Evolutionary conservation across 2,888 invertebrate genomes (phyloP).

Genomic region (Torymus auratus): DNA sequence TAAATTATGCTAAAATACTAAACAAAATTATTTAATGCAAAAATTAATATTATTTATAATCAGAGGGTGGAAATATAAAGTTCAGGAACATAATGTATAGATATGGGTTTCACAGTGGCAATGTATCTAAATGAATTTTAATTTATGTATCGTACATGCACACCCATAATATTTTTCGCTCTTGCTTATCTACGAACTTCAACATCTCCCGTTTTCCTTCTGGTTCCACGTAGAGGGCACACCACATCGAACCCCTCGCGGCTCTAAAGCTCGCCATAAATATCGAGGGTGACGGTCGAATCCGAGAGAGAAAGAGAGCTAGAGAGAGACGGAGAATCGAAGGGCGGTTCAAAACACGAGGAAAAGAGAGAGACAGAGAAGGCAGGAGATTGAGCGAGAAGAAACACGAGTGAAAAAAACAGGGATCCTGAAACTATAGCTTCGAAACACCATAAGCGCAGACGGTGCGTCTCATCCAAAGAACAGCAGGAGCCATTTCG

Average conservation of each 20-base stretch:
- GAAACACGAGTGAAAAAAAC: conserved; percentile 5
- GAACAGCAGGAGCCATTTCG: conserved; percentile 1
- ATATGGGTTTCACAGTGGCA: too few relatives aligned
- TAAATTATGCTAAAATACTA: too few relatives aligned
- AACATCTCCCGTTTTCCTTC: conserved; percentile 40
- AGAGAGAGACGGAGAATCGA: conserved; percentile 4
- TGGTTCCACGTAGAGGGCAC: conserved; percentile 38
- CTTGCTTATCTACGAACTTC: conserved; percentile 40
- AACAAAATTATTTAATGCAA: too few relatives aligned
- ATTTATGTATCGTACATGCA: too few relatives aligned
- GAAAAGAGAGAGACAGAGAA: conserved; percentile 6
- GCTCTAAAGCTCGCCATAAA: conserved; percentile 74
- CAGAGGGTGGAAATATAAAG: too few relatives aligned
- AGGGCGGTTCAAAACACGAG: conserved; percentile 43
- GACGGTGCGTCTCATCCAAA: conserved; percentile 22
- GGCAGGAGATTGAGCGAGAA: too few relatives aligned
- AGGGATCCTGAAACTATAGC: conserved; percentile 28
- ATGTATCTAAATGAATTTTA: too few relatives aligned
- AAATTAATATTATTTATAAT: too few relatives aligned
- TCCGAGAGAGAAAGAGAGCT: conserved; percentile 41
- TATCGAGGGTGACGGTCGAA: conserved; percentile 70
- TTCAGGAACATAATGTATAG: too few relatives aligned
- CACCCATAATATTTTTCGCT: conserved; percentile 24
- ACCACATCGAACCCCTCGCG: conserved; percentile 49
- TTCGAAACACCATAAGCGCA: conserved; percentile 18